Evolutionary conservation across 1,140 invertebrate species (phyloP), one percentile per base, ranked within the genome.

Genomic region (Leptoteleia sp.): DNA sequence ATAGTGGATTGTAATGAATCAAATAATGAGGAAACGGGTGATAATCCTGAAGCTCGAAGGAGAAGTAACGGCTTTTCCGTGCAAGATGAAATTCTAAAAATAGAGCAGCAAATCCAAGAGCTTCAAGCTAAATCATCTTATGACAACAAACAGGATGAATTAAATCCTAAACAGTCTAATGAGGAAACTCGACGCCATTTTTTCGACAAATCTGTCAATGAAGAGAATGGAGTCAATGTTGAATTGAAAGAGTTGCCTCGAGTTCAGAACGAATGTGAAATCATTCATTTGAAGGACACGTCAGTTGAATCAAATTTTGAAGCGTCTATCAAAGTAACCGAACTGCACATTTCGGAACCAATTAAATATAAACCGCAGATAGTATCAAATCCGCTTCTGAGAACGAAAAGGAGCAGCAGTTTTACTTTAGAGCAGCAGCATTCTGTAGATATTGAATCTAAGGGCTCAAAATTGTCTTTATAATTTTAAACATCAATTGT

Each of bases 81-180:
- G 0, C 87, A 87, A 27, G 87, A 89, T 0, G 85, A 88, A 29
- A 89, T 89, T 4, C 84, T 88, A 29, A 88, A 89, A 16, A 87
- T 88, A n/a, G 86, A 88, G 17, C 82, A 50, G n/a, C 85, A 88
- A 17, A 86, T 88, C 27, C 83, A 88, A 37, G 77, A 81, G 12
- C 40, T 88, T 0, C 84, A 87, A 15, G 73, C 81, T 2, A 85
- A 75, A 19, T 59, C 50, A 4, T 47, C 65, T 6, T 52, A 43
- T 29, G 62, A 50, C 4, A 37, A 64, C 25, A 13, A 70, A 16
- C 15, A 54, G 1, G 47, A 76, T 12, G n/a, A 65, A 33, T 6
- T 1, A 11, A n/a, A 11, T 4, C 9, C 57, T 2, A 81, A 79
- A 48, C 48, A 76, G 31, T 84, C 81, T 12, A 80, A 87, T 16